A percentile compares a stretch with the other conserved stretches of the same genome.
Evolutionary conservation across 2,113 vertebrate species (phyloP).

Genomic region (Pipa parva): DNA sequence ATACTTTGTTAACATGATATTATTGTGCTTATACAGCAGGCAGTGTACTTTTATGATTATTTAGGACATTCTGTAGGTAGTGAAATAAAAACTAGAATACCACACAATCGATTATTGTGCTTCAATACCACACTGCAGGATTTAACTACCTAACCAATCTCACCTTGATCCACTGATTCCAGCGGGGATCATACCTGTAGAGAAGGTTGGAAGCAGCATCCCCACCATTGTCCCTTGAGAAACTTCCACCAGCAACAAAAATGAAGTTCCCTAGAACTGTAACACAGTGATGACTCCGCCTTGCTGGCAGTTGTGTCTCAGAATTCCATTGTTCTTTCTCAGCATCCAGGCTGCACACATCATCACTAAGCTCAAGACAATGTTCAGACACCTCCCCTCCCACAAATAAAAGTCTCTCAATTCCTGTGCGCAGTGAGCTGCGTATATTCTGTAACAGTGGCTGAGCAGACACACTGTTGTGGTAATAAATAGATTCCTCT

Average conservation of each 20-base stretch:
- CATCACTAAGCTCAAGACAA: slow-evolving; percentile 85
- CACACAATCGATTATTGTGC: not conserved
- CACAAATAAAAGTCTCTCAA: slow-evolving; percentile 80
- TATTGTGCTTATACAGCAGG: too few species aligned
- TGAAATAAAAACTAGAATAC: not conserved
- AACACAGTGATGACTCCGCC: slow-evolving; percentile 86
- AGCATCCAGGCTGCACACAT: slow-evolving; percentile 79
- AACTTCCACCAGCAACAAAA: slow-evolving; percentile 85
- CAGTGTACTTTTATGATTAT: too few species aligned
- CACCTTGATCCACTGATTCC: slow-evolving; percentile 92
- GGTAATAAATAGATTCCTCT: slow-evolving; percentile 81
- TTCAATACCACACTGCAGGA: not conserved
- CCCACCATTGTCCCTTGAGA: slow-evolving; percentile 83
- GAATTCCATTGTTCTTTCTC: slow-evolving; percentile 70
- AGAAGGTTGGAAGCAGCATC: slow-evolving; percentile 86
- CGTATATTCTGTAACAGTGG: slow-evolving; percentile 78
- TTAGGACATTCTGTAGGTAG: too few species aligned
- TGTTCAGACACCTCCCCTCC: slow-evolving; percentile 89
- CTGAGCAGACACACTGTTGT: slow-evolving; percentile 72
- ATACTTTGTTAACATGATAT: too few species aligned
- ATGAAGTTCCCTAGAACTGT: slow-evolving; percentile 87
- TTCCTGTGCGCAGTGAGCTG: slow-evolving; percentile 65
- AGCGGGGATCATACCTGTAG: slow-evolving; percentile 91
- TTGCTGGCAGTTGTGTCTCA: slow-evolving; percentile 79
- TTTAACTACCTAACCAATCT: slow-evolving; percentile 45